Percentiles rank a stretch among this genome's conserved stretches.
Conservation (phyloP, 2,113 vertebrate species). For the Tor tambroides region DNA sequence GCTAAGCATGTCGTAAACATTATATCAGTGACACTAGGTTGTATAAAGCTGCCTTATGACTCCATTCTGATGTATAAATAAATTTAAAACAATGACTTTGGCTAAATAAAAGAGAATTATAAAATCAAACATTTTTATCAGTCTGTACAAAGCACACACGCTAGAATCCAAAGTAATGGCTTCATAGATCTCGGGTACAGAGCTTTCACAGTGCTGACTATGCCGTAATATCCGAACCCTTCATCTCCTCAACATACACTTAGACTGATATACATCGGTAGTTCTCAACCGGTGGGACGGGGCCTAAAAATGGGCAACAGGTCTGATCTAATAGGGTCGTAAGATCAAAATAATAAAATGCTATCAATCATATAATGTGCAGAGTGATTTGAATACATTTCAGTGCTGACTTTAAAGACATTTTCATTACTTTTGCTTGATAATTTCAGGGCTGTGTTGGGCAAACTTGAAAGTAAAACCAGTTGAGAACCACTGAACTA, state of each 20-base stretch:
- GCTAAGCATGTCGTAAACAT: constrained; percentile 80
- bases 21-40: constrained; percentile 74
- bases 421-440: not conserved
- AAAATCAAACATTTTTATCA: constrained; percentile 66
- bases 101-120: constrained; percentile 80
- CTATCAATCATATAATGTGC: not conserved
- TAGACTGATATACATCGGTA: not conserved
- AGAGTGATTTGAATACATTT: not conserved
- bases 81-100: constrained; percentile 83
- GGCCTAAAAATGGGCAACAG: not conserved
- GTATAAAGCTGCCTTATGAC: constrained; percentile 82
- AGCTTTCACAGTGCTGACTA: constrained; percentile 65
- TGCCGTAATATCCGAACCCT: not conserved
- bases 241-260: not conserved
- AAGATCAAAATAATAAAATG: not conserved
- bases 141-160: constrained; percentile 78
- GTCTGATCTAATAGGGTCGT: not conserved
- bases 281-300: not conserved
- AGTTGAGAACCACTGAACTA: not conserved
- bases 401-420: not conserved
- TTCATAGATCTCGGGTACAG: constrained; percentile 57
- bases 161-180: constrained; percentile 80
- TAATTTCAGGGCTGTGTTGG: not conserved
- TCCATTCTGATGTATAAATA: constrained; percentile 87
- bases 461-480: not conserved